Percentiles rank a stretch among this genome's conserved stretches.
phyloP scores from a whole-genome alignment of 30 jellyfish, hydroid and myxozoan species.

The Aurelia coerulea region DNA sequence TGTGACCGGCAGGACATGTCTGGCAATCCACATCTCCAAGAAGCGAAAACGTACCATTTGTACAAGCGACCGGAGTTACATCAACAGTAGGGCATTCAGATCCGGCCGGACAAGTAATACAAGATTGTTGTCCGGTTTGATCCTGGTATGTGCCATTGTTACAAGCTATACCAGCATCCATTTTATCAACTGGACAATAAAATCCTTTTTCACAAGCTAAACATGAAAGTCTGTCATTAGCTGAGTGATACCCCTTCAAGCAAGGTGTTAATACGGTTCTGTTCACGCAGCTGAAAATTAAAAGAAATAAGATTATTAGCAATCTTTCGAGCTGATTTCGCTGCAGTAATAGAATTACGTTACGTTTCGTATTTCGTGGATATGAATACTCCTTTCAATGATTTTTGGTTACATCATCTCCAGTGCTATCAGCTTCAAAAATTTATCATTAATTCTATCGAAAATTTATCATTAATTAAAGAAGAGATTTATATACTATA shows the following conservation, averaged over 20 bases:
- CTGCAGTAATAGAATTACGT: too few species aligned
- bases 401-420: too few species aligned
- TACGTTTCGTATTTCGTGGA: too few species aligned
- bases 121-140: constrained; percentile 52
- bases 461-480: too few species aligned
- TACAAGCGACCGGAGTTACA: constrained; percentile 61
- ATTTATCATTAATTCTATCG: too few species aligned
- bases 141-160: constrained; percentile 69
- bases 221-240: constrained; percentile 61
- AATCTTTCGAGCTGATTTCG: too few species aligned
- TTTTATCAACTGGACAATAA: constrained; percentile 61
- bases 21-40: constrained; percentile 61
- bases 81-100: constrained; percentile 33
- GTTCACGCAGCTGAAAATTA: constrained; percentile 43
- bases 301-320: too few species aligned
- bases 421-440: too few species aligned
- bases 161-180: constrained; percentile 57
- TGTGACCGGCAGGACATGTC: constrained; percentile 75
- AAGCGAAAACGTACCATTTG: constrained; percentile 63
- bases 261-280: constrained; percentile 39
- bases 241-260: constrained; percentile 44
- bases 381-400: too few species aligned
- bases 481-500: too few species aligned
- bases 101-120: constrained; percentile 75
- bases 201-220: constrained; percentile 69